phyloP scores from a whole-genome alignment of 2,797 vertebrate genomes.

The Liparis tanakae region DNA sequence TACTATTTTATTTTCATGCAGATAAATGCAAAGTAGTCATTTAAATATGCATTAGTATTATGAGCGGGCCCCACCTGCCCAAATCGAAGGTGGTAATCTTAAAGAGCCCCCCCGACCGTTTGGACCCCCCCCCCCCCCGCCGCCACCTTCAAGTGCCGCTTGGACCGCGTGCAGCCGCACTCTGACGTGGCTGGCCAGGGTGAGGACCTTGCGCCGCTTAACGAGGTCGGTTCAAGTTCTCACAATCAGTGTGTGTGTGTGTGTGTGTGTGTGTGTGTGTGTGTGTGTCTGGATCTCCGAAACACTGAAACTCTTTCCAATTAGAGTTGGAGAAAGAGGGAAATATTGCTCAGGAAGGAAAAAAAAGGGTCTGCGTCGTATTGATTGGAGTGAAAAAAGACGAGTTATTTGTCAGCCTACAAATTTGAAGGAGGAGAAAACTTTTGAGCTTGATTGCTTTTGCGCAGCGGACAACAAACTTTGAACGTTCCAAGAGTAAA shows the following conservation, averaged over 20 bases:
- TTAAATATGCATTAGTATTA: constrained; percentile 84
- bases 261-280: constrained; percentile 17
- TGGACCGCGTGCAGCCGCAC: constrained; percentile 36
- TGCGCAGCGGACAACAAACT: constrained; percentile 53
- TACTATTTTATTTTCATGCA: constrained; percentile 78
- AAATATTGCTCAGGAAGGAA: constrained; percentile 40
- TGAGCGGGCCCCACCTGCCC: constrained; percentile 32
- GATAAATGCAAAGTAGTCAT: constrained; percentile 83
- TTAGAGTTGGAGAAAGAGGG: constrained; percentile 70
- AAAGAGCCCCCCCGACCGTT: constrained; percentile 51
- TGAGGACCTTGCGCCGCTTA: constrained; percentile 48
- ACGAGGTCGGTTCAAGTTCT: constrained; percentile 56
- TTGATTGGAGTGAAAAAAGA: constrained; percentile 77
- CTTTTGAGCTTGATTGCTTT: constrained; percentile 77
- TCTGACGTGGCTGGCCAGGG: constrained; percentile 58
- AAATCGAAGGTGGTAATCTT: constrained; percentile 69
- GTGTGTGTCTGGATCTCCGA: constrained; percentile 47
- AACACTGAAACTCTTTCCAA: constrained; percentile 77
- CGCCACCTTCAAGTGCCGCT: constrained; percentile 53
- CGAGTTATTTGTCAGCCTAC: constrained; percentile 77
- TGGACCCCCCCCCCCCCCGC: constrained; percentile 21
- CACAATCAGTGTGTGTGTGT: constrained; percentile 62
- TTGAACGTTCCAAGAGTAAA: constrained; percentile 70
- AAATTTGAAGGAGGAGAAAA: constrained; percentile 71
- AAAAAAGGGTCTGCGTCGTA: constrained; percentile 66